A percentile compares a stretch with the other conserved stretches of the same genome.
phyloP scores from a whole-genome alignment of 2,113 vertebrate genomes.

The Xyrauchen texanus region DNA sequence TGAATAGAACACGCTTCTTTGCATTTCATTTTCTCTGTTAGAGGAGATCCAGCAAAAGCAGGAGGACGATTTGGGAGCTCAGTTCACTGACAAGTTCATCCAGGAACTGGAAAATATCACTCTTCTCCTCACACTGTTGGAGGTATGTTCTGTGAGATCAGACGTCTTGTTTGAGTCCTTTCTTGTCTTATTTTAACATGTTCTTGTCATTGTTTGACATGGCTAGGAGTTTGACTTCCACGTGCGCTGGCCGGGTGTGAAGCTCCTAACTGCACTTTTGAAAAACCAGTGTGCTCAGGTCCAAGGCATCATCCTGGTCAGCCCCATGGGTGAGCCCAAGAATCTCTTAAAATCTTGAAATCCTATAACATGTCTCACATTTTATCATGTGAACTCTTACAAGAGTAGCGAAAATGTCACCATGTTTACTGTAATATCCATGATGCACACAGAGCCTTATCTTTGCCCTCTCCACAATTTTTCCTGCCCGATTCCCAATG shows the following conservation, averaged over 20 bases:
- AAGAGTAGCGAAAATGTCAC: too few species aligned
- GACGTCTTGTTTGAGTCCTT: background rate
- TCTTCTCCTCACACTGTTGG: conserved; percentile 84
- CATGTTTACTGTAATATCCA: too few species aligned
- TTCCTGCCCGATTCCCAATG: too few species aligned
- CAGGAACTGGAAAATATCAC: conserved; percentile 91
- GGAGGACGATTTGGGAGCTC: conserved; percentile 86
- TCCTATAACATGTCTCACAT: background rate
- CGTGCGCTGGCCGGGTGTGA: conserved; percentile 95
- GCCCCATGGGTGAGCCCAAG: conserved; percentile 90
- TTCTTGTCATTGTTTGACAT: conserved; percentile 7
- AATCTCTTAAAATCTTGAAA: background rate
- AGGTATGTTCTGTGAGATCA: conserved; percentile 73
- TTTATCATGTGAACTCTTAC: background rate
- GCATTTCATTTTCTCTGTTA: conserved; percentile 59
- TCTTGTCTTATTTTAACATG: background rate
- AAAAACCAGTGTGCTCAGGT: conserved; percentile 89
- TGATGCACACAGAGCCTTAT: too few species aligned
- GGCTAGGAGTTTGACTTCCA: conserved; percentile 97
- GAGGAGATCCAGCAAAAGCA: conserved; percentile 88
- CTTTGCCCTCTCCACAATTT: too few species aligned
- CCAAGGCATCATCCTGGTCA: conserved; percentile 94
- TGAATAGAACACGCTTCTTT: background rate
- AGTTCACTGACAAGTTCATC: conserved; percentile 92
- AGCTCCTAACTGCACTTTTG: conserved; percentile 88